These are phyloP conservation scores for Heterodera carotae DNA, from an alignment of 1,140 invertebrate species.

Conservation along the genomic window DNA sequence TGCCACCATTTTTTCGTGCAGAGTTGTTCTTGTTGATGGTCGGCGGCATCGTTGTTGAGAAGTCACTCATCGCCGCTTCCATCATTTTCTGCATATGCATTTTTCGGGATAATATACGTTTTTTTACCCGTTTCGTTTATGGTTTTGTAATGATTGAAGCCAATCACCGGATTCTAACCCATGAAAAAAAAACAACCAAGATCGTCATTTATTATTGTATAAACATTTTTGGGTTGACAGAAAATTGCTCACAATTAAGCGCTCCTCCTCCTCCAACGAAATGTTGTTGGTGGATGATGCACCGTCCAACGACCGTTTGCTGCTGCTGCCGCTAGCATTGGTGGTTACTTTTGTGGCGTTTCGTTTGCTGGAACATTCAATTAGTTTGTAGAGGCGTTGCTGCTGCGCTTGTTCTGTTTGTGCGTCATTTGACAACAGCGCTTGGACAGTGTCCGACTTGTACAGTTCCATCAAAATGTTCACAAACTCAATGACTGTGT, in stretches of 20 bases:
- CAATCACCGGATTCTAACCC: too few species aligned
- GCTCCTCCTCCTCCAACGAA: constrained; percentile 26
- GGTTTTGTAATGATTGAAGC: too few species aligned
- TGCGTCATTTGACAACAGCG: constrained; percentile 7
- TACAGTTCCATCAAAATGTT: constrained; percentile 44
- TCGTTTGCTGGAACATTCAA: not conserved
- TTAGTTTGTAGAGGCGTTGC: constrained; percentile 27
- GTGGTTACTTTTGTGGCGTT: constrained; percentile 27
- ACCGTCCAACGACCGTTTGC: not conserved
- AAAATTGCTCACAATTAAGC: constrained; percentile 23
- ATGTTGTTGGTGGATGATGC: constrained; percentile 7
- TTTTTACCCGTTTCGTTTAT: too few species aligned
- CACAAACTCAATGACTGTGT: constrained; percentile 50
- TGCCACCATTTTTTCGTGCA: not conserved
- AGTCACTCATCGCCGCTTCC: constrained; percentile 36
- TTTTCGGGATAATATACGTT: too few species aligned
- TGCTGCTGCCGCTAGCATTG: not conserved
- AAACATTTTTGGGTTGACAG: too few species aligned
- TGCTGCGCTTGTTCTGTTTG: constrained; percentile 23
- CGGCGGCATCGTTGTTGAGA: not conserved
- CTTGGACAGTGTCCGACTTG: constrained; percentile 35
- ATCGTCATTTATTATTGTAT: too few species aligned
- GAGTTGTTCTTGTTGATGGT: not conserved
- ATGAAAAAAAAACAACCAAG: too few species aligned
- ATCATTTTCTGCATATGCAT: constrained; percentile 39